These are phyloP conservation scores for Dryobota labecula DNA, from an alignment of 2,888 invertebrate species.

Conservation along the genomic window DNA sequence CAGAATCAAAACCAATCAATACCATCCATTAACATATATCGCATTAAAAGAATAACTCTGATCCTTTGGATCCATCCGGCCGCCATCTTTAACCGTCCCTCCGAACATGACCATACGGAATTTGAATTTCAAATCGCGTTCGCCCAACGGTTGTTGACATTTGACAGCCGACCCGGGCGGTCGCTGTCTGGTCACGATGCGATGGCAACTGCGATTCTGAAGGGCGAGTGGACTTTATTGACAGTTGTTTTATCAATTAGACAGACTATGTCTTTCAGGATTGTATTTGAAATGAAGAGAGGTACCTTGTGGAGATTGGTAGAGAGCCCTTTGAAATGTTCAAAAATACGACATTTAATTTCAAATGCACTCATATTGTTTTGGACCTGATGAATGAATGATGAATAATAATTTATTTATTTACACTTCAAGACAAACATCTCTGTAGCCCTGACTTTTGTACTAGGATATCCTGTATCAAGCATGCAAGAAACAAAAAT, in stretches of 20 bases:
- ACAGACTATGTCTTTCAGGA: background rate
- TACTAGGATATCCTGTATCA: too few relatives aligned
- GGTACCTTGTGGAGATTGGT: too few relatives aligned
- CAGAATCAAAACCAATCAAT: background rate
- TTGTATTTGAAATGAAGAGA: background rate
- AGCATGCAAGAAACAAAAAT: too few relatives aligned
- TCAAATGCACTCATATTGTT: background rate
- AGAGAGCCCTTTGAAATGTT: background rate
- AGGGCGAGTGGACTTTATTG: conserved; percentile 47
- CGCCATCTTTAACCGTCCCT: conserved; percentile 56
- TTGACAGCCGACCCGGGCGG: conserved; percentile 73
- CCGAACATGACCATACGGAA: conserved; percentile 64
- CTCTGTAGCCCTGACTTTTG: too few relatives aligned
- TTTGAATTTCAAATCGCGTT: conserved; percentile 79
- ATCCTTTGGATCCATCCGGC: conserved; percentile 32
- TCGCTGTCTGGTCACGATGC: conserved; percentile 64
- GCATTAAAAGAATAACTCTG: conserved; percentile 16
- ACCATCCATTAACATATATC: background rate
- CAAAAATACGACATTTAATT: too few relatives aligned
- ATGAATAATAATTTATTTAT: too few relatives aligned
- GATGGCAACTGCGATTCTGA: conserved; percentile 50
- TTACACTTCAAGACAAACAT: too few relatives aligned
- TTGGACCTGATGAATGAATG: too few relatives aligned
- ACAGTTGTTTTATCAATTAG: conserved; percentile 35
- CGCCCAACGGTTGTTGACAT: conserved; percentile 77